These are phyloP conservation scores for Chaunax sp. DNA, from an alignment of 2,797 vertebrate species.

Conservation along the genomic window DNA sequence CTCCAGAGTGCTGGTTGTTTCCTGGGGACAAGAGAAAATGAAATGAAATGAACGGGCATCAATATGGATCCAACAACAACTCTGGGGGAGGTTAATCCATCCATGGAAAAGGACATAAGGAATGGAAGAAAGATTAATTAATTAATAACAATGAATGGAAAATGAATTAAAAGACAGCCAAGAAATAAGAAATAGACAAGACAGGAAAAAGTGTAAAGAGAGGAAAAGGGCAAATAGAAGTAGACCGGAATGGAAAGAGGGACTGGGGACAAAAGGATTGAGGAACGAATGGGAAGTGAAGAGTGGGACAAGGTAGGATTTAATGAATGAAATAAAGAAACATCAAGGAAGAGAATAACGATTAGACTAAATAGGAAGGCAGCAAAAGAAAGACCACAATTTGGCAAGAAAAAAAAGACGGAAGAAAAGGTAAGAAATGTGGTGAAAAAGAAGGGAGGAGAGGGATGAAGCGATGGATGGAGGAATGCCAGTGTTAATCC, in stretches of 20 bases:
- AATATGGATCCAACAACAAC: not conserved
- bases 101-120: slow-evolving; percentile 3
- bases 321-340: not conserved
- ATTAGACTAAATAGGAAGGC: not conserved
- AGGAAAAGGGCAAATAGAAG: not conserved
- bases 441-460: slow-evolving; percentile 26
- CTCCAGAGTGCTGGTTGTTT: not conserved
- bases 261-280: not conserved
- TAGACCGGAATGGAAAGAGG: not conserved
- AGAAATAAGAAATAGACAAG: not conserved
- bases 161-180: not conserved
- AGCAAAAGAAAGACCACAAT: not conserved
- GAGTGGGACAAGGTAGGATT: not conserved
- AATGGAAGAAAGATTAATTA: not conserved
- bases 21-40: too few species aligned
- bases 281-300: not conserved
- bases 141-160: slow-evolving; percentile 1
- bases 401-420: not conserved
- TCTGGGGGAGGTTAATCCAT: not conserved
- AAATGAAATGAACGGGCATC: too few species aligned
- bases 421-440: slow-evolving; percentile 10
- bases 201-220: not conserved
- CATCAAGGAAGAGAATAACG: not conserved
- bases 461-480: slow-evolving; percentile 50
- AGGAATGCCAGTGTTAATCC: slow-evolving; percentile 78